These are phyloP conservation scores for Takifugu rubripes DNA, from an alignment of 2,797 vertebrate genomes.

Conservation along the genomic window DNA sequence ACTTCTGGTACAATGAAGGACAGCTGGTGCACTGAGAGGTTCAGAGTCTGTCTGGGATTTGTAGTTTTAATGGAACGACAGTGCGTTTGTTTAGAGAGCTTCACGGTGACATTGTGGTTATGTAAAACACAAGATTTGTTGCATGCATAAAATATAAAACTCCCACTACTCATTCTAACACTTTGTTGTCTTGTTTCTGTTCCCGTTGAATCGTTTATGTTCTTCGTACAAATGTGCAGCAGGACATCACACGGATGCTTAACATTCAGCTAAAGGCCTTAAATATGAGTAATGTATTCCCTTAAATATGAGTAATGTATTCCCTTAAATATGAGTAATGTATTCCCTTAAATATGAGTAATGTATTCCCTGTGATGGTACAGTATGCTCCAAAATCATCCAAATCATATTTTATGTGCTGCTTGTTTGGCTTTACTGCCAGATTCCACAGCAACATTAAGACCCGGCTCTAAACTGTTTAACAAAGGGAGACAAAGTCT, in stretches of 20 bases:
- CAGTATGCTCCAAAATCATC: slow-evolving; percentile 2
- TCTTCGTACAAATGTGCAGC: too few species aligned
- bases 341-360: slow-evolving; percentile 49
- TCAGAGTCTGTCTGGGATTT: slow-evolving; percentile 5
- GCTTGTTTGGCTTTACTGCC: background rate
- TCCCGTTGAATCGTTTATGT: slow-evolving; percentile 11
- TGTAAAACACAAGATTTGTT: slow-evolving; percentile 6
- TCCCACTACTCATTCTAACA: background rate
- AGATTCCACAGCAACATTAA: slow-evolving; percentile 35
- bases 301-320: slow-evolving; percentile 20
- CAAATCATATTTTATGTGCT: background rate
- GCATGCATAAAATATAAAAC: slow-evolving; percentile 13
- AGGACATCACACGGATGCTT: slow-evolving; percentile 3
- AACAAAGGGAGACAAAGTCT: slow-evolving; percentile 43
- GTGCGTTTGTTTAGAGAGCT: background rate
- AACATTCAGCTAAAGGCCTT: background rate
- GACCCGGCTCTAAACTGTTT: slow-evolving; percentile 38
- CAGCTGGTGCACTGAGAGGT: slow-evolving; percentile 2
- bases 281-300: slow-evolving; percentile 7
- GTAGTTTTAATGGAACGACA: background rate
- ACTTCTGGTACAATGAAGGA: too few species aligned
- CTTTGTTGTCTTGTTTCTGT: slow-evolving; percentile 27
- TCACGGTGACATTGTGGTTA: slow-evolving; percentile 9
- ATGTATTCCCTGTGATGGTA: slow-evolving; percentile 33
- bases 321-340: slow-evolving; percentile 47